Conservation (phyloP, 2,888 invertebrate species). For the Cyaniris semiargus region DNA sequence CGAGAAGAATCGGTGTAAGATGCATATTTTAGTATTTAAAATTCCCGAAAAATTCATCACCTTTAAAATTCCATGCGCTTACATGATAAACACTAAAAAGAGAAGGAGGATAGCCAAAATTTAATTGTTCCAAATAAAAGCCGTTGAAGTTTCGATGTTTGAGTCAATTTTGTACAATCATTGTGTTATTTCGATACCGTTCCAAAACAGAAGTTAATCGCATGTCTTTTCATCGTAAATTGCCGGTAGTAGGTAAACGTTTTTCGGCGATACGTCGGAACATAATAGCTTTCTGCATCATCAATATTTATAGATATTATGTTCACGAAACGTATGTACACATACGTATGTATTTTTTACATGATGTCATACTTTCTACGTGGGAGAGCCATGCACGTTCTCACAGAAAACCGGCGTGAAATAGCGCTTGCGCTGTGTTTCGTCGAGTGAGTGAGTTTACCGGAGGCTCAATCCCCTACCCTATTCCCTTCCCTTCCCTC, state of each 20-base stretch:
- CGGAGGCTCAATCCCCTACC: too few species aligned
- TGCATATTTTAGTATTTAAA: too few species aligned
- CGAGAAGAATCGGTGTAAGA: too few species aligned
- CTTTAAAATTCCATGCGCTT: background rate
- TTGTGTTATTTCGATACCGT: constrained; percentile 46
- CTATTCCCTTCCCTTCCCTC: too few species aligned
- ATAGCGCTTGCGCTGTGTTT: too few species aligned
- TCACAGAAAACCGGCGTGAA: too few species aligned
- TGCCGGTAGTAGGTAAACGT: constrained; percentile 54
- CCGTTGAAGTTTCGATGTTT: constrained; percentile 28
- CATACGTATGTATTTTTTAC: constrained; percentile 26
- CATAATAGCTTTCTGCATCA: constrained; percentile 60
- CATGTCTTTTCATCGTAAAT: constrained; percentile 71
- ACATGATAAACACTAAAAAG: background rate
- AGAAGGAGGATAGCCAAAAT: background rate
- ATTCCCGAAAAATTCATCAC: too few species aligned
- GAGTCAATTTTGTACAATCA: constrained; percentile 33
- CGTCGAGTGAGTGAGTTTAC: too few species aligned
- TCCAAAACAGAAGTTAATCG: constrained; percentile 61
- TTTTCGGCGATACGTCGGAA: constrained; percentile 53
- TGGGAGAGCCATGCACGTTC: too few species aligned
- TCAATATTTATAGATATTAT: constrained; percentile 67
- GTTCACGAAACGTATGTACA: constrained; percentile 31
- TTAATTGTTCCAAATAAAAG: constrained; percentile 6
- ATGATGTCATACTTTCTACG: background rate